These are phyloP conservation scores for Theretra japonica DNA, from an alignment of 2,888 invertebrate species.

Conservation along the genomic window DNA sequence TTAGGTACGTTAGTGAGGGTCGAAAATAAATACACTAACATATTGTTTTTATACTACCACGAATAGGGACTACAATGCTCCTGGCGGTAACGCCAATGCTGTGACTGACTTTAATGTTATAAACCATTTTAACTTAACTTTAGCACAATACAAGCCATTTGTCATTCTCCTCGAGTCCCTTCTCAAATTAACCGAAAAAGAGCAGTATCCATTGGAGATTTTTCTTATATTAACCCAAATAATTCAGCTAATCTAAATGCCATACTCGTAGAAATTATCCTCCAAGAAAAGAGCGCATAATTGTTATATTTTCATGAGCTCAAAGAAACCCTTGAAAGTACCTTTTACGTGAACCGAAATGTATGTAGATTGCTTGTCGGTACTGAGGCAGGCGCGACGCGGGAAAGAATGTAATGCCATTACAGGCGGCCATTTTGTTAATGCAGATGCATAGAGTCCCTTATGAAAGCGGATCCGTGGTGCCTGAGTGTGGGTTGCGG, in stretches of 20 bases:
- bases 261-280: constrained; percentile 3
- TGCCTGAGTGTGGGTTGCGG: constrained; percentile 30
- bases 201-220: background rate
- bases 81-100: too few species aligned
- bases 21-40: too few species aligned
- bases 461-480: constrained; percentile 39
- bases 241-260: background rate
- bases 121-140: too few species aligned
- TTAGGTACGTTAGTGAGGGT: too few species aligned
- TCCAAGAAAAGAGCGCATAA: constrained; percentile 19
- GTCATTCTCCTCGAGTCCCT: background rate
- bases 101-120: too few species aligned
- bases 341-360: constrained; percentile 29
- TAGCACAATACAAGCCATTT: too few species aligned
- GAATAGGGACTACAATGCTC: too few species aligned
- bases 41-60: too few species aligned
- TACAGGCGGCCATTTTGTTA: constrained; percentile 60
- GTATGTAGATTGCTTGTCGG: constrained; percentile 33
- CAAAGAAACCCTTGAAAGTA: constrained; percentile 24
- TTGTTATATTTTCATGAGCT: constrained; percentile 7
- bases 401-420: constrained; percentile 54
- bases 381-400: constrained; percentile 39
- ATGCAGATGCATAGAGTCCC: constrained; percentile 54
- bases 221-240: background rate
- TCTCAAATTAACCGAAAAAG: background rate